phyloP scores from a whole-genome alignment of 2,113 vertebrate species.

The Xiphophorus hellerii region DNA sequence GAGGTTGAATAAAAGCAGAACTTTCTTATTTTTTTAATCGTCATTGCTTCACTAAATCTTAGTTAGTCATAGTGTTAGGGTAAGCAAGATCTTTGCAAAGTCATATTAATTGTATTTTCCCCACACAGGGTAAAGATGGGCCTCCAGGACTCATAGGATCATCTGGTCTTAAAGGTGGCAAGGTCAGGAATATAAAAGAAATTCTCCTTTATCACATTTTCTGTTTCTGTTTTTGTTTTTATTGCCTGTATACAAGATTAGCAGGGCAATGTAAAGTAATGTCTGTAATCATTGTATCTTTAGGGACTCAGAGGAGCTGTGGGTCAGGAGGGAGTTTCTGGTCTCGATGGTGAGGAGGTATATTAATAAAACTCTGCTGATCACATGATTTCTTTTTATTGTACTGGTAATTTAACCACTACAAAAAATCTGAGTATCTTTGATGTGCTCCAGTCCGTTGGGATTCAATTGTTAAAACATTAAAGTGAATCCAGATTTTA shows the following conservation, averaged over 20 bases:
- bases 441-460: too few relatives aligned
- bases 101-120: not conserved
- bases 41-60: not conserved
- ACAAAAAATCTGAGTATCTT: too few relatives aligned
- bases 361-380: constrained; percentile 71
- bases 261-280: not conserved
- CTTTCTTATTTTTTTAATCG: not conserved
- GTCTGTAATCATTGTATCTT: not conserved
- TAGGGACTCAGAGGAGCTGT: constrained; percentile 73
- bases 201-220: not conserved
- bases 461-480: too few relatives aligned
- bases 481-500: too few relatives aligned
- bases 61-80: not conserved
- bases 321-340: constrained; percentile 72
- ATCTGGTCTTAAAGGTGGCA: constrained; percentile 68
- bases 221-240: not conserved
- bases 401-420: too few relatives aligned
- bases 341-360: constrained; percentile 86
- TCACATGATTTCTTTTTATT: constrained; percentile 15
- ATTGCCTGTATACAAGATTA: too few relatives aligned
- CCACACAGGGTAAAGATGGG: constrained; percentile 78
- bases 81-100: not conserved
- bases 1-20: not conserved
- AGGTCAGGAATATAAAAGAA: constrained; percentile 51
- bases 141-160: constrained; percentile 61